Percentiles rank a stretch among this genome's conserved stretches.
phyloP scores from a whole-genome alignment of 2,888 invertebrate species.

The Agrilus biguttatus region DNA sequence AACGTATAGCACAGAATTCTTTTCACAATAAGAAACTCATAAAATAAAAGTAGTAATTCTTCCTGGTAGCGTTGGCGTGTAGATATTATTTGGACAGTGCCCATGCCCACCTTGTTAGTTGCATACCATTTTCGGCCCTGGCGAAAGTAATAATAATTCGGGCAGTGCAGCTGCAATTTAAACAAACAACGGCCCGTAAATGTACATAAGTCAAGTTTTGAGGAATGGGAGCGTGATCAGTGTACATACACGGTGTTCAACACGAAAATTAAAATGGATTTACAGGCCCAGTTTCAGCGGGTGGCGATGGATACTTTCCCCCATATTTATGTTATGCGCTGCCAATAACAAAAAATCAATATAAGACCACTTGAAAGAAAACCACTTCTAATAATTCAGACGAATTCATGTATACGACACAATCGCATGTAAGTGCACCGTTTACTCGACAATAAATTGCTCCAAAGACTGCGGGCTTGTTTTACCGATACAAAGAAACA shows the following conservation, averaged over 20 bases:
- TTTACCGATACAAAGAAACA: no score
- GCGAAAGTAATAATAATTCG: no score
- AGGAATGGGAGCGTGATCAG: slow-evolving; percentile 6
- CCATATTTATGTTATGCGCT: slow-evolving; percentile 18
- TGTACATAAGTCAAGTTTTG: not conserved
- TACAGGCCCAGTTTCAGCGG: slow-evolving; percentile 9
- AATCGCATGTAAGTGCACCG: slow-evolving; percentile 24
- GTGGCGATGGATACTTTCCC: slow-evolving; percentile 8
- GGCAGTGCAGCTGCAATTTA: no score
- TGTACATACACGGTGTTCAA: slow-evolving; percentile 8
- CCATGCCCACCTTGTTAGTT: no score
- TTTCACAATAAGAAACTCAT: no score
- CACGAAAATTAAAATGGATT: slow-evolving; percentile 10
- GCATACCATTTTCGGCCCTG: no score
- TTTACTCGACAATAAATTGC: slow-evolving; percentile 17
- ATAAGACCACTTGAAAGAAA: slow-evolving; percentile 17
- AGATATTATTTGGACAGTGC: no score
- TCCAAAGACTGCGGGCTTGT: no score
- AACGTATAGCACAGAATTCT: no score
- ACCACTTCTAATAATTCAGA: slow-evolving; percentile 20
- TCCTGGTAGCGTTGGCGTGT: no score
- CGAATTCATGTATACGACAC: slow-evolving; percentile 24
- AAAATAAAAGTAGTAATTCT: no score
- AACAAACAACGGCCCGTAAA: no score
- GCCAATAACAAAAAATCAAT: slow-evolving; percentile 17